These are phyloP conservation scores for Luehdorfia chinensis DNA, from an alignment of 1,140 invertebrate species.

Conservation along the genomic window DNA sequence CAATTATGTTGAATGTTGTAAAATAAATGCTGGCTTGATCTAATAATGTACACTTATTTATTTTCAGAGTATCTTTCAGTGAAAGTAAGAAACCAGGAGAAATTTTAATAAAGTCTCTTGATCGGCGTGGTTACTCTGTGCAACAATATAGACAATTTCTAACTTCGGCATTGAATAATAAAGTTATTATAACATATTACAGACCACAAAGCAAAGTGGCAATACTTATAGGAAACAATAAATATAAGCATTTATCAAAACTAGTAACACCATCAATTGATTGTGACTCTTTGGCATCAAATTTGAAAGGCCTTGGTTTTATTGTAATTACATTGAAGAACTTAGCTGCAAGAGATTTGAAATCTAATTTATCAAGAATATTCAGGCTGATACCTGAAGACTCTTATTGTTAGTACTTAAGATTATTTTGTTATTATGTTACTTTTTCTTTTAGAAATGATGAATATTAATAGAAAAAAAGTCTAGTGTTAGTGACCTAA, in stretches of 20 bases:
- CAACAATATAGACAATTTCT: constrained; percentile 38
- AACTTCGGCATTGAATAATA: constrained; percentile 26
- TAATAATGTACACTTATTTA: too few relatives aligned
- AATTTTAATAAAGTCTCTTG: constrained; percentile 42
- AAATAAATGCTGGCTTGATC: too few relatives aligned
- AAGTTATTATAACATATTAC: constrained; percentile 42
- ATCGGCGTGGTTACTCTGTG: constrained; percentile 39
- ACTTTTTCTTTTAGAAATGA: too few relatives aligned
- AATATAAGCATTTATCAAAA: constrained; percentile 57
- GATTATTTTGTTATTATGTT: too few relatives aligned
- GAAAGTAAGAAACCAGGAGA: constrained; percentile 44
- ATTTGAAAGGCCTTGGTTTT: constrained; percentile 60
- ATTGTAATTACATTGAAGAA: constrained; percentile 56
- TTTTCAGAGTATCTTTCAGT: constrained; percentile 39
- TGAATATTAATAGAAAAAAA: too few relatives aligned
- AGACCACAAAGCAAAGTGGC: constrained; percentile 54
- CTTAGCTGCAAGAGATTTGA: constrained; percentile 41
- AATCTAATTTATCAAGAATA: constrained; percentile 39
- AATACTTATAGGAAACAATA: constrained; percentile 62
- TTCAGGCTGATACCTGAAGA: constrained; percentile 47
- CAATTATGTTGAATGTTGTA: too few relatives aligned
- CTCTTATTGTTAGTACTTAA: constrained; percentile 64
- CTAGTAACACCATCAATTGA: constrained; percentile 64
- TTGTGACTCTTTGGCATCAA: constrained; percentile 51
- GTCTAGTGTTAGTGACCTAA: too few relatives aligned